phyloP scores from a whole-genome alignment of 2,888 invertebrate species.

The Drosophila basisetae region DNA sequence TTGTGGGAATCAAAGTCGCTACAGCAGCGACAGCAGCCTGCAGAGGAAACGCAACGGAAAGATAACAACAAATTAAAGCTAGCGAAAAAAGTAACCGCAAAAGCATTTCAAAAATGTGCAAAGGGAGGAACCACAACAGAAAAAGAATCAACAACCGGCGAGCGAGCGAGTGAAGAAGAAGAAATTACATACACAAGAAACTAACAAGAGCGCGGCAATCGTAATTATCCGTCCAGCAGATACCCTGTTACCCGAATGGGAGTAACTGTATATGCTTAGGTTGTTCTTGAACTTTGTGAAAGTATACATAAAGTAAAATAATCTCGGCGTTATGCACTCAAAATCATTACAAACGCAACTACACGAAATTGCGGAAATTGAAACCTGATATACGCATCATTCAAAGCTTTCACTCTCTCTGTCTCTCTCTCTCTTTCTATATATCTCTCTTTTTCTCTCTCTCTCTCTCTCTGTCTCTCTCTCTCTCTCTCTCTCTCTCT shows the following conservation, averaged over 20 bases:
- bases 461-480: not conserved
- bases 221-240: not conserved
- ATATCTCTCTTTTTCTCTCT: not conserved
- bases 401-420: not conserved
- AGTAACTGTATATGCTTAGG: no score
- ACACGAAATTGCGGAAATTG: not conserved
- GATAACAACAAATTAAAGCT: constrained; percentile 50
- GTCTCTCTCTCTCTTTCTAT: not conserved
- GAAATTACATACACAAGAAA: constrained; percentile 4
- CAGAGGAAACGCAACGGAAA: constrained; percentile 38
- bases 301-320: no score
- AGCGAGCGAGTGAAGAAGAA: constrained; percentile 12
- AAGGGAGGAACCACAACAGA: constrained; percentile 44
- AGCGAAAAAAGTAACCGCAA: constrained; percentile 52
- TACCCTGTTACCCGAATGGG: not conserved
- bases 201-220: not conserved
- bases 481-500: not conserved
- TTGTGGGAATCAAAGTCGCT: constrained; percentile 53
- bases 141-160: constrained; percentile 37
- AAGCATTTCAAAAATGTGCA: constrained; percentile 67
- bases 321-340: not conserved
- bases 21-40: constrained; percentile 7
- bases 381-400: not conserved
- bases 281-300: not conserved
- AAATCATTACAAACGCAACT: not conserved